These are phyloP conservation scores for Ailuropoda melanoleuca DNA, from an alignment of 2,113 vertebrate genomes.

Conservation along the genomic window DNA sequence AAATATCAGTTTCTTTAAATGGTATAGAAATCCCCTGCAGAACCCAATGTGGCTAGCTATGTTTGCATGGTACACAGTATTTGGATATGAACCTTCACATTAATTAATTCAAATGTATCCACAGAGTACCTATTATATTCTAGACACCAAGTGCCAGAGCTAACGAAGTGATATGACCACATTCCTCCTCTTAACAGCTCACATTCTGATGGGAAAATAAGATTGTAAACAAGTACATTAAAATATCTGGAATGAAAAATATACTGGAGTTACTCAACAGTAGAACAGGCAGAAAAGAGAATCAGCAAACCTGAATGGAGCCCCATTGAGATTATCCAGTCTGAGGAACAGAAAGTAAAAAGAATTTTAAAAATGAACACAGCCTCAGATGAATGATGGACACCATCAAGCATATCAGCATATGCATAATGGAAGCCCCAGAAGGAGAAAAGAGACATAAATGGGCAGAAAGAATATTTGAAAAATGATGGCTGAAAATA, in stretches of 20 bases:
- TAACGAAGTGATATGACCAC: not conserved
- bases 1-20: not conserved
- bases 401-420: not conserved
- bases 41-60: not conserved
- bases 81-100: not conserved
- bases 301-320: not conserved
- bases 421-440: not conserved
- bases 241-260: slow-evolving; percentile 9
- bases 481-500: not conserved
- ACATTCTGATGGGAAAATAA: not conserved
- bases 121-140: not conserved
- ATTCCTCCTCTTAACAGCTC: not conserved
- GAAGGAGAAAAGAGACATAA: not conserved
- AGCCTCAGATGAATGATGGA: not conserved
- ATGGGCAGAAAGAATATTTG: not conserved
- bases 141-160: not conserved
- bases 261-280: not conserved
- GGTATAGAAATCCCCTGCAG: not conserved
- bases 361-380: not conserved
- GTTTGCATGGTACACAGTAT: not conserved
- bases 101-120: not conserved
- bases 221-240: not conserved
- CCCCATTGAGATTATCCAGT: not conserved
- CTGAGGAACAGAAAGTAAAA: not conserved
- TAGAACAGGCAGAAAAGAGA: not conserved